Percentiles rank a stretch among this genome's conserved stretches.
These are phyloP conservation scores for Melanotaenia parkinsoni DNA, from an alignment of 2,797 vertebrate genomes.

Conservation along the genomic window DNA sequence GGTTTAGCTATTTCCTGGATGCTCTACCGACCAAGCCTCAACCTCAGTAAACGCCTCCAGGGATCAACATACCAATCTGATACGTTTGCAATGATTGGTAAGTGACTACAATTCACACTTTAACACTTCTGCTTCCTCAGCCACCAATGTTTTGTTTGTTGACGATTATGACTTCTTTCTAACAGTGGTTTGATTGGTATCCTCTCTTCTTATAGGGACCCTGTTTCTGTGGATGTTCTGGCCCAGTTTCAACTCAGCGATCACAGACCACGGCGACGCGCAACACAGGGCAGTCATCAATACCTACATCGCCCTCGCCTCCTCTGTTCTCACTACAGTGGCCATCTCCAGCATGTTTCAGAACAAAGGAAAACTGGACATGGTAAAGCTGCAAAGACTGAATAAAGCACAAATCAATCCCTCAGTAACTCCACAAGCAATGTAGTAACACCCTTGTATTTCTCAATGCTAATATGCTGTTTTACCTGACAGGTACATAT, in stretches of 20 bases:
- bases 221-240: conserved; percentile 98
- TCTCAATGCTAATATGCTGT: not conserved
- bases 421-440: not conserved
- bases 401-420: not conserved
- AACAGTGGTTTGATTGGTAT: not conserved
- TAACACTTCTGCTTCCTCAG: not conserved
- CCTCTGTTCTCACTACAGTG: conserved; percentile 89
- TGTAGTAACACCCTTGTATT: not conserved
- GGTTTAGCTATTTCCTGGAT: conserved; percentile 91
- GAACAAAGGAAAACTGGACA: conserved; percentile 92
- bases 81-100: conserved; percentile 96
- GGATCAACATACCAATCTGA: conserved; percentile 91
- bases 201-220: conserved; percentile 81
- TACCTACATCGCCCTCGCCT: conserved; percentile 89
- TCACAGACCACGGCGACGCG: conserved; percentile 88
- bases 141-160: not conserved
- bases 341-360: conserved; percentile 91
- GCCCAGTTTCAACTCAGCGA: conserved; percentile 97
- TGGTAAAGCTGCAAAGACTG: conserved; percentile 80
- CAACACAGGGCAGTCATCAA: conserved; percentile 94
- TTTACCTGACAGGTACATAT: conserved; percentile 89
- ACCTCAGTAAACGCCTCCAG: conserved; percentile 85
- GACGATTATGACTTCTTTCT: not conserved
- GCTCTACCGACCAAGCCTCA: conserved; percentile 90
- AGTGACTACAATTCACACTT: conserved; percentile 54